Conservation (phyloP, 1,140 invertebrate species). For the Meteorus sp. region DNA sequence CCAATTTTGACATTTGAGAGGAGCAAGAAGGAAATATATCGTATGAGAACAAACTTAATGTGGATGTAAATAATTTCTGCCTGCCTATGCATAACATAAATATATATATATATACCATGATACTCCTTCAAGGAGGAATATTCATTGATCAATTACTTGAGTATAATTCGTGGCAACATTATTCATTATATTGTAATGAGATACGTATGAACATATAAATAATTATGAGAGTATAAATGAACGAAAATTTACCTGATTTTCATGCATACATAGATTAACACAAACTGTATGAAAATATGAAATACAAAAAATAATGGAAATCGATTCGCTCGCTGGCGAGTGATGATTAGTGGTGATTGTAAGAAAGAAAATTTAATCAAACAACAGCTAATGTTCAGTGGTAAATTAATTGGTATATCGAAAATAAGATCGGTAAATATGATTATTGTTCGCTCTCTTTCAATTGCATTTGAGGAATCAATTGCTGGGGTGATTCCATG, state of each 20-base stretch:
- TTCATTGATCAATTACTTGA: constrained; percentile 7
- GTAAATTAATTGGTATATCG: too few species aligned
- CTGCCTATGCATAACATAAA: too few species aligned
- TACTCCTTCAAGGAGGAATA: constrained; percentile 14
- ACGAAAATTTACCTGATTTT: not conserved
- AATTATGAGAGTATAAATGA: not conserved
- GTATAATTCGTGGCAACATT: not conserved
- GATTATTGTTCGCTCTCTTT: too few species aligned
- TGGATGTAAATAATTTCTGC: constrained; percentile 23
- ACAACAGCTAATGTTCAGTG: too few species aligned
- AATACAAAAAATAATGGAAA: constrained; percentile 23
- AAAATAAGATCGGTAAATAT: too few species aligned
- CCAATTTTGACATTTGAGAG: not conserved
- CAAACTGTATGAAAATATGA: constrained; percentile 7
- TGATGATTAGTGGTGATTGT: constrained; percentile 18
- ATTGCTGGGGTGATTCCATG: too few species aligned
- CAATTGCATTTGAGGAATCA: too few species aligned
- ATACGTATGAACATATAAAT: not conserved
- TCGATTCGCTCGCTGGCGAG: constrained; percentile 31
- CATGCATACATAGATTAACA: not conserved
- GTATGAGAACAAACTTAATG: constrained; percentile 18
- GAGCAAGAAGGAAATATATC: constrained; percentile 10
- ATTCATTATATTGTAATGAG: not conserved
- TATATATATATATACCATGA: not conserved
- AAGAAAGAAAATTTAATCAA: too few species aligned